These are phyloP conservation scores for Fragum sueziense DNA, from an alignment of 2,888 invertebrate genomes.

Conservation along the genomic window DNA sequence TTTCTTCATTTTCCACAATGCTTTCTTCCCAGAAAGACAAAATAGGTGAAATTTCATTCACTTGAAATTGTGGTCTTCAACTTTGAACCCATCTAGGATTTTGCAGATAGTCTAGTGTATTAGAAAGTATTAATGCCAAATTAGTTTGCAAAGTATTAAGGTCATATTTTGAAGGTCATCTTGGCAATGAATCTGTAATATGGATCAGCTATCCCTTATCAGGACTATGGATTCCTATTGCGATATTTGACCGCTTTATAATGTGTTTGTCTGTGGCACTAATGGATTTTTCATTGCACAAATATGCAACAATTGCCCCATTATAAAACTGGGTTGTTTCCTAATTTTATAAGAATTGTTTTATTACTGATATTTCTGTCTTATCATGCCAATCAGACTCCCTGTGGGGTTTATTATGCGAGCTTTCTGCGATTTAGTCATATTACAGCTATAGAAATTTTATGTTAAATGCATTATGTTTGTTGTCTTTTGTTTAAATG, in stretches of 20 bases:
- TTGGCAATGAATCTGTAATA: background rate
- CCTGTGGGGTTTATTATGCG: background rate
- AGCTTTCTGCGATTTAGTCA: background rate
- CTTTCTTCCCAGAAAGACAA: no score
- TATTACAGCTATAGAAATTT: background rate
- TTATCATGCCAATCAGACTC: conserved; percentile 14
- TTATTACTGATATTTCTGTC: conserved; percentile 7
- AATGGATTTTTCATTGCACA: background rate
- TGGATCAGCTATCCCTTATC: background rate
- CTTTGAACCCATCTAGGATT: no score
- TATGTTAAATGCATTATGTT: background rate
- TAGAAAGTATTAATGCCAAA: no score
- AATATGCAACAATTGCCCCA: background rate
- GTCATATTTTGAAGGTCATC: background rate
- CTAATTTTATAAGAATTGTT: background rate
- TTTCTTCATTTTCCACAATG: no score
- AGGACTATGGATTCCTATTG: no score
- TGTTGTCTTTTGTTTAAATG: background rate
- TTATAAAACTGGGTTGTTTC: background rate
- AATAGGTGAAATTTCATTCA: no score
- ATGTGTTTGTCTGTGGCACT: background rate
- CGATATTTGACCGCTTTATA: background rate
- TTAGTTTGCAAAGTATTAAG: no score
- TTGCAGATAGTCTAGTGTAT: no score
- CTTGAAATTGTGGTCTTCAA: no score